Evolutionary conservation across 2,888 invertebrate genomes (phyloP).

Genomic region (Branchellion lobata): DNA sequence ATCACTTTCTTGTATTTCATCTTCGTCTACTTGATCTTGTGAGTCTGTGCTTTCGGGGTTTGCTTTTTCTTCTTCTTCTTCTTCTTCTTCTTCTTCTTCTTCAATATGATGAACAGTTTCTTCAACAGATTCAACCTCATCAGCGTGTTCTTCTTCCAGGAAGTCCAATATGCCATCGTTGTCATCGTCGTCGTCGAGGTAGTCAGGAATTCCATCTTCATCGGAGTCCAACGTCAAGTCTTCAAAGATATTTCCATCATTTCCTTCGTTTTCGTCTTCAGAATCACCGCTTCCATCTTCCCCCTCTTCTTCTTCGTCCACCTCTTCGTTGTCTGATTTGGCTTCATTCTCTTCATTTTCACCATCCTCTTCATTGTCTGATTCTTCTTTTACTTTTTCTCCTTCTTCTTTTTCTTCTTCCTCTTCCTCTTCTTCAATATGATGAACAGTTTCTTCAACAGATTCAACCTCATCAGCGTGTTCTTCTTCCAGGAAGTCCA

Average conservation of each 20-base stretch:
- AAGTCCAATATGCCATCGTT: constrained; percentile 52
- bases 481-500: constrained; percentile 45
- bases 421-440: constrained; percentile 50
- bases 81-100: constrained; percentile 52
- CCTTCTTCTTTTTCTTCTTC: constrained; percentile 51
- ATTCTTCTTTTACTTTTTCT: neutral
- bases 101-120: constrained; percentile 41
- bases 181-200: constrained; percentile 48
- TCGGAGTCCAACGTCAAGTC: constrained; percentile 40
- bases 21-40: constrained; percentile 52
- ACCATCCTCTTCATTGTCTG: constrained; percentile 13
- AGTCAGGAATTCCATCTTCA: constrained; percentile 48
- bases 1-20: constrained; percentile 52
- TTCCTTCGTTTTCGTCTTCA: no score
- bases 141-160: constrained; percentile 48
- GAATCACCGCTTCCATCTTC: constrained; percentile 52
- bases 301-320: constrained; percentile 12
- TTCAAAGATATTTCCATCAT: neutral
- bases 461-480: neutral
- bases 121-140: constrained; percentile 45
- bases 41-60: neutral
- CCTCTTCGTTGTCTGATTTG: neutral
- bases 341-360: constrained; percentile 4
- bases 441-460: neutral
- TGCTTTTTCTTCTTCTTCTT: constrained; percentile 46